Evolutionary conservation across 2,888 invertebrate genomes (phyloP), one percentile per base, ranked within the genome.

Genomic region (Andrena camellia): DNA sequence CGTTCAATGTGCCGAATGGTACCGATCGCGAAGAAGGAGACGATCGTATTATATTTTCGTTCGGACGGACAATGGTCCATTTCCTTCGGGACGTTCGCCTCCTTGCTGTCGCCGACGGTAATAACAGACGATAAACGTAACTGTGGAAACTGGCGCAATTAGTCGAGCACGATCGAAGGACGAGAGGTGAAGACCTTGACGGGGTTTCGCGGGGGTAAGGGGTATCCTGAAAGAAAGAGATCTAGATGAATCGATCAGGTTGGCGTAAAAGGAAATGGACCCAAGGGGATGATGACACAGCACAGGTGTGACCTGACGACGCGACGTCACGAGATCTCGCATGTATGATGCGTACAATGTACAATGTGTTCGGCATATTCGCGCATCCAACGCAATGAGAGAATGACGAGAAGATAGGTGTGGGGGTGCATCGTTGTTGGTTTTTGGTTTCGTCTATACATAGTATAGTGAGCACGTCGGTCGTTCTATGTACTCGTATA

Each of bases 351-450:
- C 35, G 35, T 13, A 42, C 35, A 42, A 42, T 42, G 10, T 13
- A 3, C 42, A 42, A 42, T 42, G 42, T 13, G 42, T 0, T 42
- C 52, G 52, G 23, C 23, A 57, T n/a, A 69, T 59, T 68, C 72
- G 78, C 74, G 67, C 64, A 33, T 71, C 77, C 73, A 81, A 86
- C 77, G 59, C 77, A 87, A 71, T 42, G 42, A 17, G 42, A 42
- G 42, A 42, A 17, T 83, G 72, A 79, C 77, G 81, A 85, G 63
- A 85, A 78, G 42, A 42, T 42, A 84, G 63, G 83, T 78, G 81
- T 81, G 81, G 74, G 78, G 63, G 80, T 87, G 88, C 88, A 87
- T 81, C 86, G 71, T 82, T 62, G 76, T 70, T 54, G 35, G 67
- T 75, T 63, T 63, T 54, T 48, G 68, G 72, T 81, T 35, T 42